Evolutionary conservation across 2,888 invertebrate species (phyloP), one percentile per base, ranked within the genome.

Genomic region (Odontomyia ornata): DNA sequence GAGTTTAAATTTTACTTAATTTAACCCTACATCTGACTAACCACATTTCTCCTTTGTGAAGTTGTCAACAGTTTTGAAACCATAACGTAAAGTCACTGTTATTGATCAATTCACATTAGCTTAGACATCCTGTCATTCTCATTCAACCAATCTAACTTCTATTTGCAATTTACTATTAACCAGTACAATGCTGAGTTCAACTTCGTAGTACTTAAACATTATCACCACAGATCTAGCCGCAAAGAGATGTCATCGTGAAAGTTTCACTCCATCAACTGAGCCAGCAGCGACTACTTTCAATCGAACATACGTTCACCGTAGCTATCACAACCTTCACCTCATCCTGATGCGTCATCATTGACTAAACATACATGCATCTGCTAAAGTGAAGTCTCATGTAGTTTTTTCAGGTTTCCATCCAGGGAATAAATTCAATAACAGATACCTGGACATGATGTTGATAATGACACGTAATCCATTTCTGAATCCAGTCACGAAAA

Each of bases 381-480:
- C 13, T 52, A 13, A 9, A 4, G 52, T 4, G 13, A 9, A 52
- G 7, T 52, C 52, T 52, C 13, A 15, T 13, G 4, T 52, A 4
- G 7, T 52, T 52, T 52, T 52, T n/a, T 52, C 15, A 9, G 4
- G 52, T 52, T 52, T 18, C 4, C 52, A 52, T 13, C 52, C 15
- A 52, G 15, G 52, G 52, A 18, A 52, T 13, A 60, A 9, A 28
- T 56, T 72, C 72, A 72, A 67, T 72, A 72, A 28, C 72, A 56
- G 56, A 72, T 30, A 72, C 72, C 72, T 72, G 72, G 36, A 72
- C 72, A 28, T 72, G 56, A 56, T 52, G 52, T 72, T 56, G 52
- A 72, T 72, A 72, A 72, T 72, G 72, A 72, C 72, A 56, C 23
- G 56, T 72, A 56, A 72, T 56, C 72, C 23, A 56, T 72, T 56